Evolutionary conservation across 1,140 invertebrate genomes (phyloP).

Genomic region (Drosophila suzukii): DNA sequence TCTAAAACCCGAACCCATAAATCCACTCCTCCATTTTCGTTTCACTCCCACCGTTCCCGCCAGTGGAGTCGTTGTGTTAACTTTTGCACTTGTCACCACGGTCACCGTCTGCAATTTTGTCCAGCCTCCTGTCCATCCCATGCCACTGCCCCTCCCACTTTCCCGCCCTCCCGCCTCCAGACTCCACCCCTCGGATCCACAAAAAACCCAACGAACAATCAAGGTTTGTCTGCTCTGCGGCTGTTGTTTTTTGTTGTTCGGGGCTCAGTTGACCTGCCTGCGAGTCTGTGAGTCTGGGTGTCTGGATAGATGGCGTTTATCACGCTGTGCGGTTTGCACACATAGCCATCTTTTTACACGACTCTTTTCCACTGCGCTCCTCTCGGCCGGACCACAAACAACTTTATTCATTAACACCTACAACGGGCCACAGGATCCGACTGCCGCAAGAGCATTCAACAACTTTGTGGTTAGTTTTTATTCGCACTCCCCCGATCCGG

Average conservation of each 20-base stretch:
- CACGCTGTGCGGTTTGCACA: slow-evolving; percentile 62
- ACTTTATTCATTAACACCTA: slow-evolving; percentile 84
- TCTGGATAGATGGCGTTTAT: slow-evolving; percentile 67
- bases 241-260: slow-evolving; percentile 38
- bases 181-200: slow-evolving; percentile 1
- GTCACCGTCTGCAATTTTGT: slow-evolving; percentile 31
- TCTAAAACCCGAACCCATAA: background rate
- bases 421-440: slow-evolving; percentile 58
- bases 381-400: slow-evolving; percentile 65
- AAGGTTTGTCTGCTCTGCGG: slow-evolving; percentile 70
- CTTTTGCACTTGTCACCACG: slow-evolving; percentile 63
- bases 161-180: background rate
- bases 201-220: slow-evolving; percentile 62
- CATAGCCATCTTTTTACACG: slow-evolving; percentile 48
- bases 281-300: slow-evolving; percentile 28
- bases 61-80: slow-evolving; percentile 26
- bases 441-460: slow-evolving; percentile 64
- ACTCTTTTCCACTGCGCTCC: slow-evolving; percentile 46
- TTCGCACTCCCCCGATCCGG: slow-evolving; percentile 14
- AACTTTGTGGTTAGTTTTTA: slow-evolving; percentile 80
- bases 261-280: slow-evolving; percentile 59
- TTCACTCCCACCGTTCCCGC: slow-evolving; percentile 1
- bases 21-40: background rate
- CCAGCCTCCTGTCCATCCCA: slow-evolving; percentile 20
- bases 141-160: background rate